Base-by-base conservation (phyloP, 2,888 invertebrate species). In the Coleophora flavipennella region DNA sequence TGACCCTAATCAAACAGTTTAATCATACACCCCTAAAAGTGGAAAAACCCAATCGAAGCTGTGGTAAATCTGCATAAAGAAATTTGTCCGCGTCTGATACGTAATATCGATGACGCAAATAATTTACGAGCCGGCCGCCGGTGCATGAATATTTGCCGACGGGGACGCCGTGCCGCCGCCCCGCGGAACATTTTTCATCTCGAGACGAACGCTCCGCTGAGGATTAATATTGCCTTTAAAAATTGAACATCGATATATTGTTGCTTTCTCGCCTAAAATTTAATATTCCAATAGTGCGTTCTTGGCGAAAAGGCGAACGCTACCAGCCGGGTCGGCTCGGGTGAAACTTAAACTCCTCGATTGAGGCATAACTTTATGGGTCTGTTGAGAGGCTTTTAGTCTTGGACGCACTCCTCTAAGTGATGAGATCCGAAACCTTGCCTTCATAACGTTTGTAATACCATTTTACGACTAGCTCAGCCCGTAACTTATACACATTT, bases 401-500 rank as follows among this genome's bases (percentile, higher is more conserved):
- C 65, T 68, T 67, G 62, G 59, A 59, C 65, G 67, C 59, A 67
- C 70, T 68, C 62, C 72, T 74, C 69, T 75, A 73, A 77, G 71
- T 77, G 74, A 79, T 78, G 78, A 73, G 77, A 74, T 76, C 74
- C 74, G 69, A 65, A 70, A 67, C 76, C 73, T 62, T 64, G 70
- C 71, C 72, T 73, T 66, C 73, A 63, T 75, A 78, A 77, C 74
- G 77, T 72, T 73, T 77, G 76, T 79, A 79, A 80, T 79, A 74
- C 74, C 62, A 67, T 76, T 81, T 81, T 80, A 80, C 67, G 78
- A 72, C 65, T 68, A 69, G 74, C 77, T 77, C 73, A 77, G 76
- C 67, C 71, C 68, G 71, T 74, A 74, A 75, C 71, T 79, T 78
- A 79, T 78, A 76, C 73, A 77, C 77, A 78, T 79, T 79, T 78